These are phyloP conservation scores for Drosophila serrata DNA, from an alignment of 1,140 invertebrate genomes.

Conservation along the genomic window DNA sequence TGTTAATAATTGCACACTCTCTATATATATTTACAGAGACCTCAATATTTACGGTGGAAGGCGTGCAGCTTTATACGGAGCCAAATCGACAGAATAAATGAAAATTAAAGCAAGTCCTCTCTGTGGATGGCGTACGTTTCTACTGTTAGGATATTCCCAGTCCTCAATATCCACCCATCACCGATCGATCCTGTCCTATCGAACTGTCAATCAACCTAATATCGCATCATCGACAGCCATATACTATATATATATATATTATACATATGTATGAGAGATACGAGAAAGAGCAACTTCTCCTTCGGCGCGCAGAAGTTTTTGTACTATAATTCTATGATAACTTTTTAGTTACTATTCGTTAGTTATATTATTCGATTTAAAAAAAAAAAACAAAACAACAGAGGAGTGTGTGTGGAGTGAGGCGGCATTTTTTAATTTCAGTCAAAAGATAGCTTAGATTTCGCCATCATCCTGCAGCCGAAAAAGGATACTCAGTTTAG, in stretches of 20 bases:
- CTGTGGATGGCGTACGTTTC: constrained; percentile 85
- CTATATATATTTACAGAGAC: constrained; percentile 89
- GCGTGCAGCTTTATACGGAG: constrained; percentile 91
- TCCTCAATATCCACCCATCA: constrained; percentile 15
- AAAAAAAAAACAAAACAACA: background rate
- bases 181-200: constrained; percentile 34
- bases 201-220: constrained; percentile 35
- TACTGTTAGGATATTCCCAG: constrained; percentile 79
- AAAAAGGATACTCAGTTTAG: constrained; percentile 75
- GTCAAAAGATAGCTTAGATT: constrained; percentile 64
- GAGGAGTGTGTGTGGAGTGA: constrained; percentile 9
- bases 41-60: constrained; percentile 97
- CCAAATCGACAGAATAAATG: constrained; percentile 85
- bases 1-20: constrained; percentile 19
- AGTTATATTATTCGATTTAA: constrained; percentile 55
- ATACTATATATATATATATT: constrained; percentile 30
- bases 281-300: constrained; percentile 17
- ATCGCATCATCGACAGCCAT: constrained; percentile 60
- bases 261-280: constrained; percentile 6
- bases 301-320: constrained; percentile 37
- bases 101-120: constrained; percentile 86
- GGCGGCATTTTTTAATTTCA: constrained; percentile 64
- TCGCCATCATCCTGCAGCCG: constrained; percentile 39
- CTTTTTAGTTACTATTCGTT: constrained; percentile 48
- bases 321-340: constrained; percentile 57